Evolutionary conservation across 2,888 invertebrate genomes (phyloP).

Genomic region (Lucinisca nassula): DNA sequence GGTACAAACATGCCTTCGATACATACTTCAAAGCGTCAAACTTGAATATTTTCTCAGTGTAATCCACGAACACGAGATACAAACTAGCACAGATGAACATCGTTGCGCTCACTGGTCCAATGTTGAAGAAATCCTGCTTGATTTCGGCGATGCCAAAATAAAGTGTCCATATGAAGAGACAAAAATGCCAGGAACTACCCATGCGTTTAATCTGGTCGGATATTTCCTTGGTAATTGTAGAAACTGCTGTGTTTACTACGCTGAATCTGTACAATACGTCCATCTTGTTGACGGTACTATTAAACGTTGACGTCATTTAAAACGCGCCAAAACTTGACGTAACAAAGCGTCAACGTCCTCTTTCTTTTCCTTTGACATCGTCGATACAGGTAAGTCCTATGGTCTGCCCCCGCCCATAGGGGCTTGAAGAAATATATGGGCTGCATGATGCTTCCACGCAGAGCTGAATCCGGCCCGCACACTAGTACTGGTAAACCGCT

Average conservation of each 20-base stretch:
- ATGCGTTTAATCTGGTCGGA: conserved; percentile 16
- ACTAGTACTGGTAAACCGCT: too few species aligned
- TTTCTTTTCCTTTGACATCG: too few species aligned
- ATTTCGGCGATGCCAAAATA: conserved; percentile 17
- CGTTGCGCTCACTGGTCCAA: neutral
- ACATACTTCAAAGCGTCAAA: neutral
- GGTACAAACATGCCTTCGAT: neutral
- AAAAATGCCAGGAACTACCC: conserved; percentile 53
- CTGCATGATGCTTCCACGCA: too few species aligned
- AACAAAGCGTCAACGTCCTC: neutral
- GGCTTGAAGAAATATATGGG: too few species aligned
- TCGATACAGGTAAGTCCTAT: too few species aligned
- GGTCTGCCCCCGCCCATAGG: too few species aligned
- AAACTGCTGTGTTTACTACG: conserved; percentile 56
- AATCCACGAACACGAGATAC: neutral
- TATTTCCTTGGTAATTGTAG: conserved; percentile 56
- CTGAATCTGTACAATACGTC: conserved; percentile 59
- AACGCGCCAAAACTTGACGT: neutral
- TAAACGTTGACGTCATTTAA: neutral
- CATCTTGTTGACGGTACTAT: conserved; percentile 18
- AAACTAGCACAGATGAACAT: neutral
- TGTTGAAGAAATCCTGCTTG: neutral
- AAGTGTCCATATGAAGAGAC: conserved; percentile 46
- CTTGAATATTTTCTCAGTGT: neutral
- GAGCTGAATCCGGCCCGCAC: too few species aligned